Percentiles rank a stretch among this genome's conserved stretches.
These are phyloP conservation scores for Thalassarche chlororhynchos DNA, from an alignment of 2,113 vertebrate species.

Conservation along the genomic window DNA sequence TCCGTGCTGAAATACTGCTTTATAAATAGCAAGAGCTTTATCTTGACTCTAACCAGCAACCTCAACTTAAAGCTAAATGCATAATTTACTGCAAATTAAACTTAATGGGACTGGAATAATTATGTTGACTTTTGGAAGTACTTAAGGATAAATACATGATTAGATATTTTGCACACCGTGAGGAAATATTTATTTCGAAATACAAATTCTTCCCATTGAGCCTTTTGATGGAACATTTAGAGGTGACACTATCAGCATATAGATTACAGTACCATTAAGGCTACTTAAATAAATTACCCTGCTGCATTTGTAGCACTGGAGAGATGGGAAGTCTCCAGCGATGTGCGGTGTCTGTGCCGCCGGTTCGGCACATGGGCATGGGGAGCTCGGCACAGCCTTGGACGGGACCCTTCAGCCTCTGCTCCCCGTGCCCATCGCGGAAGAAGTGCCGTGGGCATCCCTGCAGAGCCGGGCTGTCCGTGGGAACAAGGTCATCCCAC, in stretches of 20 bases:
- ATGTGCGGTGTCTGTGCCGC: accelerated
- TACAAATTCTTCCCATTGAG: slow-evolving; percentile 44
- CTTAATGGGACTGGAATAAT: slow-evolving; percentile 74
- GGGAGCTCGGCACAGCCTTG: not conserved
- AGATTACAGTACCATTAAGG: not conserved
- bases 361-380: accelerated
- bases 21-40: slow-evolving; percentile 57
- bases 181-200: slow-evolving; percentile 69
- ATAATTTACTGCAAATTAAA: slow-evolving; percentile 75
- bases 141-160: slow-evolving; percentile 74
- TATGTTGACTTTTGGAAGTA: slow-evolving; percentile 75
- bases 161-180: slow-evolving; percentile 70
- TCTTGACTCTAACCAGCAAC: slow-evolving; percentile 46
- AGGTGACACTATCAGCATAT: slow-evolving; percentile 15
- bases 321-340: not conserved
- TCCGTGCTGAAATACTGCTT: not conserved
- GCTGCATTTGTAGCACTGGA: not conserved
- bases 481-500: not conserved
- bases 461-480: accelerated
- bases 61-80: slow-evolving; percentile 66
- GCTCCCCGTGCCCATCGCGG: accelerated
- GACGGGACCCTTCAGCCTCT: not conserved
- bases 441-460: accelerated
- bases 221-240: not conserved
- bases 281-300: not conserved